Evolutionary conservation across 2,888 invertebrate species (phyloP).

Genomic region (Horisme vitalbata): DNA sequence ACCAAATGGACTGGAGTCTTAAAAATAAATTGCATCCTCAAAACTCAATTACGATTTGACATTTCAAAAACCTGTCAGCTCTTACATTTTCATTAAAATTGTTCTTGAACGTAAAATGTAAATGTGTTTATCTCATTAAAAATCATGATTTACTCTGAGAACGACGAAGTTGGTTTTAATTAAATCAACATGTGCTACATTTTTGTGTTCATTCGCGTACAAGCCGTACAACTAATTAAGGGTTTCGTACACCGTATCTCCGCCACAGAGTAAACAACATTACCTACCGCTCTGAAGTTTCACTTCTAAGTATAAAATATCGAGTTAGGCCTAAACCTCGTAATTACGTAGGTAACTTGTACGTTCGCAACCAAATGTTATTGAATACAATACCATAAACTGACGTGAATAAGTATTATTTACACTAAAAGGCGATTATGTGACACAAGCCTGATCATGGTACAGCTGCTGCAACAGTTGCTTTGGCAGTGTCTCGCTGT

Average conservation of each 20-base stretch:
- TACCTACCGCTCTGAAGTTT: no score
- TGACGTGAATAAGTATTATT: no score
- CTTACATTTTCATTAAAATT: slow-evolving; percentile 5
- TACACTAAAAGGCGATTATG: no score
- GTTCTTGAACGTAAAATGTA: slow-evolving; percentile 5
- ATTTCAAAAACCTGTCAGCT: slow-evolving; percentile 13
- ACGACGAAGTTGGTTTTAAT: slow-evolving; percentile 18
- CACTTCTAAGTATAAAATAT: no score
- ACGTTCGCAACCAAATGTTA: no score
- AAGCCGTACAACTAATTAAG: slow-evolving; percentile 21
- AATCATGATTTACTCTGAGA: slow-evolving; percentile 23
- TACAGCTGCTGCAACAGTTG: slow-evolving; percentile 38
- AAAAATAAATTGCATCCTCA: slow-evolving; percentile 5
- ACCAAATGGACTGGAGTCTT: not conserved
- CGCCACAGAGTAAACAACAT: no score
- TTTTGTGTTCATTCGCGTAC: slow-evolving; percentile 22
- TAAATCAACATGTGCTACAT: slow-evolving; percentile 24
- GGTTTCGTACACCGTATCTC: slow-evolving; percentile 13
- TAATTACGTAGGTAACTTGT: no score
- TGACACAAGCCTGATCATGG: not conserved
- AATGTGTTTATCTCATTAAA: slow-evolving; percentile 23
- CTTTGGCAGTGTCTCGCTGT: slow-evolving; percentile 51
- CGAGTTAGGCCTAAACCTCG: no score
- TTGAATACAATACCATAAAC: no score
- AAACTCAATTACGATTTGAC: slow-evolving; percentile 18